Percentiles rank a stretch among this genome's conserved stretches.
phyloP scores from a whole-genome alignment of 2,888 invertebrate species.

The Drosophila affinis region DNA sequence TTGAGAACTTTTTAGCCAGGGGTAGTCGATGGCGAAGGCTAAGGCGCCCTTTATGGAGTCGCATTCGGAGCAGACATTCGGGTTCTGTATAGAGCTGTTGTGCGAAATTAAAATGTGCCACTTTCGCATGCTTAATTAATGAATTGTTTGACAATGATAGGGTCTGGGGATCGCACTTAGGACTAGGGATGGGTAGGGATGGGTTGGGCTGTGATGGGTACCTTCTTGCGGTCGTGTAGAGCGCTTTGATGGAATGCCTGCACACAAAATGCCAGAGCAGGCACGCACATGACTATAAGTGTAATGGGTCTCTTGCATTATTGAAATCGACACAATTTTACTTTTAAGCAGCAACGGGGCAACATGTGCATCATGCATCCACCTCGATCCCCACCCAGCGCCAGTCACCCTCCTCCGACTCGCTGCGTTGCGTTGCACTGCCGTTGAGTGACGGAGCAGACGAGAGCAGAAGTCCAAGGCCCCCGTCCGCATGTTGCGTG shows the following conservation, averaged over 20 bases:
- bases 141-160: slow-evolving; percentile 73
- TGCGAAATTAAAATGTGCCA: slow-evolving; percentile 74
- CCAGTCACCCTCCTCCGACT: neutral
- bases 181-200: too few relatives aligned
- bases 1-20: slow-evolving; percentile 42
- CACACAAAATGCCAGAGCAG: slow-evolving; percentile 65
- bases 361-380: slow-evolving; percentile 55
- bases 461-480: slow-evolving; percentile 15
- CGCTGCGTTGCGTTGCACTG: neutral
- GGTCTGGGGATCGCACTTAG: slow-evolving; percentile 1
- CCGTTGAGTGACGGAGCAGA: slow-evolving; percentile 59
- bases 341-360: slow-evolving; percentile 66
- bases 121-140: slow-evolving; percentile 82
- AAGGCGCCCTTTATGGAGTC: slow-evolving; percentile 63
- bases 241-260: slow-evolving; percentile 74
- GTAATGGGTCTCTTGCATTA: slow-evolving; percentile 75
- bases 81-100: slow-evolving; percentile 47
- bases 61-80: slow-evolving; percentile 18
- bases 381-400: slow-evolving; percentile 7
- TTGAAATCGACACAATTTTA: slow-evolving; percentile 79
- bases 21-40: slow-evolving; percentile 52
- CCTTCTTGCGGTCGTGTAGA: slow-evolving; percentile 54
- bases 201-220: neutral
- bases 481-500: slow-evolving; percentile 62
- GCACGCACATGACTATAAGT: slow-evolving; percentile 65